phyloP scores from a whole-genome alignment of 1,140 invertebrate species.

The Forficula auricularia region DNA sequence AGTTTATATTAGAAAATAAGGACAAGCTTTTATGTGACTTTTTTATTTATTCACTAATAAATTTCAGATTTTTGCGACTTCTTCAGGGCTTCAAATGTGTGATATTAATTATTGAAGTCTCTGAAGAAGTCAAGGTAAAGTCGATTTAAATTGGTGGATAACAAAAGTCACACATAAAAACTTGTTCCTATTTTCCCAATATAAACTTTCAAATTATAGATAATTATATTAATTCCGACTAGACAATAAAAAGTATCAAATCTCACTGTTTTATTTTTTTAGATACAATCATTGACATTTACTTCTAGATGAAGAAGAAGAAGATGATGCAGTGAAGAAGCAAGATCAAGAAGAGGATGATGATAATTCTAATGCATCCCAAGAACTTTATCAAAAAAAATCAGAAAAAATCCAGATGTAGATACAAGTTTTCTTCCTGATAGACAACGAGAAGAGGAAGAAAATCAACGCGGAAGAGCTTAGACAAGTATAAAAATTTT shows the following conservation, averaged over 20 bases:
- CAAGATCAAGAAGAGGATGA: conserved; percentile 26
- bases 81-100: no score
- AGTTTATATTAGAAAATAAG: no score
- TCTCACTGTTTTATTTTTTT: conserved; percentile 12
- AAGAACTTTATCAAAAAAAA: conserved; percentile 42
- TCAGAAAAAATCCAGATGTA: conserved; percentile 94
- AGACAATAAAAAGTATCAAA: not conserved
- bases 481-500: conserved; percentile 33
- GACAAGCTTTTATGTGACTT: no score
- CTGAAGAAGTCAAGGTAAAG: no score
- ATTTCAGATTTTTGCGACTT: no score
- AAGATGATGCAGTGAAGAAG: conserved; percentile 43
- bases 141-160: no score
- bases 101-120: no score
- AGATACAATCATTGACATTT: conserved; percentile 87
- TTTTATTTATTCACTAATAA: no score
- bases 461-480: conserved; percentile 80
- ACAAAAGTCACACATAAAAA: no score
- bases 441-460: conserved; percentile 88
- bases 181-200: not conserved
- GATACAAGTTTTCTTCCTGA: conserved; percentile 99
- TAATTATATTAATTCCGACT: not conserved
- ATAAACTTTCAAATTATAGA: not conserved
- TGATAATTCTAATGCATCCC: conserved; percentile 18
- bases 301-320: conserved; percentile 70